phyloP scores from a whole-genome alignment of 2,113 vertebrate species.

The Eptatretus burgeri region DNA sequence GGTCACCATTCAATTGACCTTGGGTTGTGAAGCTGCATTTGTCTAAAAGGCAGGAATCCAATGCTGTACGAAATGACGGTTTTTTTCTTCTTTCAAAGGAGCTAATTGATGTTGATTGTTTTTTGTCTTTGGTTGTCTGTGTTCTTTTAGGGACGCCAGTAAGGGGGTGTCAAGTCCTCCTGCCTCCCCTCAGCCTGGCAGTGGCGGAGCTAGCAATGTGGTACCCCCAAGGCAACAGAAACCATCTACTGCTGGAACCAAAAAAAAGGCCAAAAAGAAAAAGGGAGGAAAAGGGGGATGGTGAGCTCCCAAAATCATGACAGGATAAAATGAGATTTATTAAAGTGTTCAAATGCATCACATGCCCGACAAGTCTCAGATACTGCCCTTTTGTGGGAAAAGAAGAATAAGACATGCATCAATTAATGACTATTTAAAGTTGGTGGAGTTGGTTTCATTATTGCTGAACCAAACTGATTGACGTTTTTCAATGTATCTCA shows the following conservation, averaged over 20 bases:
- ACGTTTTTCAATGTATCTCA: no score
- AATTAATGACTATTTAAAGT: no score
- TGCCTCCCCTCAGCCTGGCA: not conserved
- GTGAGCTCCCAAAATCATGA: no score
- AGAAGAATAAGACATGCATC: no score
- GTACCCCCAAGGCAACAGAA: not conserved
- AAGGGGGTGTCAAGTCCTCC: conserved; percentile 4
- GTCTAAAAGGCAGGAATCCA: not conserved
- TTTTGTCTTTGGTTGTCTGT: not conserved
- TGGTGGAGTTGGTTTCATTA: no score
- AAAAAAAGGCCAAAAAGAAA: conserved; percentile 5
- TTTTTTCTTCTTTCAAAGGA: not conserved
- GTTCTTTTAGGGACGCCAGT: not conserved
- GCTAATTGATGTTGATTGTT: not conserved
- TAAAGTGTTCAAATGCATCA: no score
- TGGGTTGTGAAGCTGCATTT: not conserved
- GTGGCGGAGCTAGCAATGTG: not conserved
- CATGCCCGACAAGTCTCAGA: no score
- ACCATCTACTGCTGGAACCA: not conserved
- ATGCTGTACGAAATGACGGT: not conserved
- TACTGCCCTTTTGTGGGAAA: no score
- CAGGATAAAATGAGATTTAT: no score
- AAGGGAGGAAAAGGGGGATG: not conserved
- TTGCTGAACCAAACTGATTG: no score
- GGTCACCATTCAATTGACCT: not conserved